These are phyloP conservation scores for Australoheros facetus DNA, from an alignment of 2,797 vertebrate genomes.

Conservation along the genomic window DNA sequence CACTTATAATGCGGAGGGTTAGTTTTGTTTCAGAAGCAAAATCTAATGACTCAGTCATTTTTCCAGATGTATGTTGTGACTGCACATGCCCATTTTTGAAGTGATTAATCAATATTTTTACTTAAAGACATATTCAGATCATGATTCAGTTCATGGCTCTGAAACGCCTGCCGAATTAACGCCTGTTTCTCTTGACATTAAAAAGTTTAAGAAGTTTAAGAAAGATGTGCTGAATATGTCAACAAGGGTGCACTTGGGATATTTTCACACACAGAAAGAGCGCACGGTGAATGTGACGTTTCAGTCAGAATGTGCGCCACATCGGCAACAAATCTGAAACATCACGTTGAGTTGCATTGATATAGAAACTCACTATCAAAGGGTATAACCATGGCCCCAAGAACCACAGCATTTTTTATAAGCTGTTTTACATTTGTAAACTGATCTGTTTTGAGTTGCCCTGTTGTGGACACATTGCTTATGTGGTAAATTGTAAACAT, in stretches of 20 bases:
- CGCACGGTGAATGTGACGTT: neutral
- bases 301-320: too few relatives aligned
- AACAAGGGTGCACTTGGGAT: too few relatives aligned
- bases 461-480: neutral
- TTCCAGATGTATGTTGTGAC: neutral
- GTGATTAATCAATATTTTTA: neutral
- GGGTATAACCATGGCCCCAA: too few relatives aligned
- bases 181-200: neutral
- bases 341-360: too few relatives aligned
- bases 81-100: neutral
- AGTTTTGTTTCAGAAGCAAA: neutral
- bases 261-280: neutral
- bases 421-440: neutral
- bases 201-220: neutral
- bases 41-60: neutral
- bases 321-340: neutral
- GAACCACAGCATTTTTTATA: too few relatives aligned
- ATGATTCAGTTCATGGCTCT: neutral
- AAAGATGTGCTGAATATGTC: too few relatives aligned
- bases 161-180: neutral
- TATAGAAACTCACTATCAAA: neutral
- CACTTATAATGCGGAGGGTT: neutral
- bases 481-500: neutral
- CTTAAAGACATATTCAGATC: neutral
- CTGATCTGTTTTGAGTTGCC: neutral